Percentiles rank a stretch among this genome's conserved stretches.
Evolutionary conservation across 2,113 vertebrate genomes (phyloP).

Genomic region (Microcebus lehilahytsara): DNA sequence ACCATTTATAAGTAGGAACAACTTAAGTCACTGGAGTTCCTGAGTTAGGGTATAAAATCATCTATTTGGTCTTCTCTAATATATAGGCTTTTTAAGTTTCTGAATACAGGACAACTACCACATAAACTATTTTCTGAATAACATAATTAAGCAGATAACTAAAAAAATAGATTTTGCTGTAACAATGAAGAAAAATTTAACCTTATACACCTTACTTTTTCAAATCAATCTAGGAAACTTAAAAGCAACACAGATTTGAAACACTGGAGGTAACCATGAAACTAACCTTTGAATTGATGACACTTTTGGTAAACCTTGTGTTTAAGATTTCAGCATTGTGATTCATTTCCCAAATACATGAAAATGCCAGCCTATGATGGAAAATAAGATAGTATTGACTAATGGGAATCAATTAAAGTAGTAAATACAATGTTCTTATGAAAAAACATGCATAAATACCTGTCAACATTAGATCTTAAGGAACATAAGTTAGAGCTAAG

Average conservation of each 20-base stretch:
- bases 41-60: background rate
- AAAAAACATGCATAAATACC: slow-evolving; percentile 83
- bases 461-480: slow-evolving; percentile 93
- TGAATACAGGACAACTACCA: background rate
- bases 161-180: background rate
- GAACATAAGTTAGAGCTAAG: slow-evolving; percentile 98
- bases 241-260: slow-evolving; percentile 40
- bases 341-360: slow-evolving; percentile 98
- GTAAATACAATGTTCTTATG: background rate
- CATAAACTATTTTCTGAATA: slow-evolving; percentile 1
- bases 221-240: background rate
- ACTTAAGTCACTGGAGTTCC: background rate
- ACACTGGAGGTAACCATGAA: background rate
- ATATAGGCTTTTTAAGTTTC: background rate
- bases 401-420: background rate
- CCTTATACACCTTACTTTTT: background rate
- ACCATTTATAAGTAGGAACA: background rate
- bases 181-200: background rate
- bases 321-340: slow-evolving; percentile 92
- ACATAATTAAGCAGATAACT: background rate
- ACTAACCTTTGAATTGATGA: slow-evolving; percentile 97
- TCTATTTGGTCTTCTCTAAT: background rate
- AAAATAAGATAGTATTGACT: background rate
- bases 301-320: slow-evolving; percentile 95
- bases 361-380: slow-evolving; percentile 92